Evolutionary conservation across 1,140 invertebrate genomes (phyloP), one percentile per base, ranked within the genome.

Genomic region (Aphidius ervi): DNA sequence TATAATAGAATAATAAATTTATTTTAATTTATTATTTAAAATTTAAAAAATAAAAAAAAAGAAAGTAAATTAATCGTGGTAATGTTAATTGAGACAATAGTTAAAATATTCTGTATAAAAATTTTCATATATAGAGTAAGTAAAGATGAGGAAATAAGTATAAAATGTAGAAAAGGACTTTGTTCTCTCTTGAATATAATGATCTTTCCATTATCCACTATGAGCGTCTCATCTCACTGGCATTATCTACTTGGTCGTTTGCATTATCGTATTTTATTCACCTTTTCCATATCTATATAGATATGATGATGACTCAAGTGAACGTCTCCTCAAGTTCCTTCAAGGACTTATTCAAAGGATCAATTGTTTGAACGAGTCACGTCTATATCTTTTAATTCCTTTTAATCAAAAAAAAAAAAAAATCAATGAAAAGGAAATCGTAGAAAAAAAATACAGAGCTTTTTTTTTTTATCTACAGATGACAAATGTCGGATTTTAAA

Each of bases 181-280:
- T 75, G 72, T 76, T 75, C 54, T 61, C 23, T 31, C 74, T 68
- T 63, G 70, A 72, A 77, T 74, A 75, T 77, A 77, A 76, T 77
- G 74, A 77, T 77, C 75, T 75, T 75, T 70, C 73, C 73, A 76
- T 77, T 77, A 76, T 76, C 68, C 71, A 67, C 67, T 67, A 64
- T 68, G 65, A 63, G 65, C 70, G 69, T 71, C 73, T 54, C 58
- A 62, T 64, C 59, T 62, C 54, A 60, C 61, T 46, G 59, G 61
- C 43, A 77, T 77, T 77, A 75, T 77, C 70, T 71, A 68, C 71
- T 71, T 74, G 74, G 76, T 72, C 72, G 71, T 77, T 67, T 69
- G 68, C 73, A 75, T 77, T 74, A 77, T 74, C 74, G 71, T 74
- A 68, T 70, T 65, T 67, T 58, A 20, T 58, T 56, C 67, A 56